Base-by-base conservation (phyloP, 2,888 invertebrate species). In the Neuroscelio doddi region DNA sequence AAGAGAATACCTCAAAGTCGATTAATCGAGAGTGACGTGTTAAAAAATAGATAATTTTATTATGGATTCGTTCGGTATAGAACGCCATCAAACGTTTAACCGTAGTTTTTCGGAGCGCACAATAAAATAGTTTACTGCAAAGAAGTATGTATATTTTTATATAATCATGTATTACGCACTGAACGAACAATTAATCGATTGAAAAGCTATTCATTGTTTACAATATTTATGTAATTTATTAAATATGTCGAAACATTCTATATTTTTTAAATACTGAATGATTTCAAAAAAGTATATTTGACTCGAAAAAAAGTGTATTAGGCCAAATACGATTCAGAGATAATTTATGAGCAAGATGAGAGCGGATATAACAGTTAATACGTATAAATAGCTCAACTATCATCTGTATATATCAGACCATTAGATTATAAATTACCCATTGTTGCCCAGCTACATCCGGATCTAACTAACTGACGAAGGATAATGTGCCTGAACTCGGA, bases 401-500 rank as follows among this genome's bases (percentile, higher is more conserved):
- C 71, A 68, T 72, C 72, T 69, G 72, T 71, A 68, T 68, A 70
- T 69, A 72, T 53, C 62, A 51, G 51, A 32, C 72, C 69, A 75
- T 77, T 78, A 78, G 69, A 76, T 70, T 73, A 72, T 75, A 78
- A 81, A 81, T 81, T 80, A 79, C 76, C 78, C 69, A 79, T 80
- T 80, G 80, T 80, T 72, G 74, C 63, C 59, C 64, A 62, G 70
- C 72, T 70, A 72, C 71, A 70, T 71, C 71, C 74, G 69, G 71
- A 73, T 71, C 72, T 69, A 69, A 73, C 77, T 75, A 77, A 76
- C 79, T 78, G 79, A 80, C 76, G 80, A 75, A 77, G 80, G 80
- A 76, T 80, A 81, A 81, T 81, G 80, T n/a, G n/a, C n/a, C n/a
- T n/a, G n/a, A n/a, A n/a, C n/a, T n/a, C 77, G 75, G 69, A 64